Conservation (phyloP, 1,140 invertebrate species). For the Varroa destructor region DNA sequence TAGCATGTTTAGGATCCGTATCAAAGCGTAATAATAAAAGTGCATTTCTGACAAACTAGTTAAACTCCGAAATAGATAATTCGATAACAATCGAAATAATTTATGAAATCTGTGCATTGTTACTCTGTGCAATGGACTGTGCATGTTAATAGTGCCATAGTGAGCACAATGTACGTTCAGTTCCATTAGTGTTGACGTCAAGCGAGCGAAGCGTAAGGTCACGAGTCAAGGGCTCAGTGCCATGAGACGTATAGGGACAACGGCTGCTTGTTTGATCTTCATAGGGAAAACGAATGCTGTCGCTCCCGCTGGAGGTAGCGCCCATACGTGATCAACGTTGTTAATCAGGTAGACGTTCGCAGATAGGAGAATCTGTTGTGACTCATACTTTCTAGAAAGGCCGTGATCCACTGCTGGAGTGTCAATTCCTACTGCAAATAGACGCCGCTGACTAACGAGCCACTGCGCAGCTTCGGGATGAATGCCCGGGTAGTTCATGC, state of each 20-base stretch:
- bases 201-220: too few species aligned
- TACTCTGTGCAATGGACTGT: too few species aligned
- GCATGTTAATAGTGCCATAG: too few species aligned
- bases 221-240: not conserved
- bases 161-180: too few species aligned
- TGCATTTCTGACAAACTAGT: too few species aligned
- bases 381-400: constrained; percentile 16
- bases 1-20: too few species aligned
- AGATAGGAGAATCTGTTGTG: constrained; percentile 14
- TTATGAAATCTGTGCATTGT: too few species aligned
- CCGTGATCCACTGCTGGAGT: constrained; percentile 19
- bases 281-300: constrained; percentile 18
- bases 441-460: constrained; percentile 6
- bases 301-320: constrained; percentile 10
- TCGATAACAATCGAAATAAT: too few species aligned
- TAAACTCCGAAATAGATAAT: too few species aligned
- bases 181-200: too few species aligned
- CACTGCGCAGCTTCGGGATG: constrained; percentile 25
- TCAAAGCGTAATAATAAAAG: too few species aligned
- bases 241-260: constrained; percentile 18
- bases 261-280: constrained; percentile 16
- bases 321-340: constrained; percentile 23
- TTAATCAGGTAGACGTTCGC: constrained; percentile 25
- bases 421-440: constrained; percentile 15
- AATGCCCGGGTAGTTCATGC: constrained; percentile 2